These are phyloP conservation scores for Drosophila setifemur DNA, from an alignment of 1,140 invertebrate genomes.

Conservation along the genomic window DNA sequence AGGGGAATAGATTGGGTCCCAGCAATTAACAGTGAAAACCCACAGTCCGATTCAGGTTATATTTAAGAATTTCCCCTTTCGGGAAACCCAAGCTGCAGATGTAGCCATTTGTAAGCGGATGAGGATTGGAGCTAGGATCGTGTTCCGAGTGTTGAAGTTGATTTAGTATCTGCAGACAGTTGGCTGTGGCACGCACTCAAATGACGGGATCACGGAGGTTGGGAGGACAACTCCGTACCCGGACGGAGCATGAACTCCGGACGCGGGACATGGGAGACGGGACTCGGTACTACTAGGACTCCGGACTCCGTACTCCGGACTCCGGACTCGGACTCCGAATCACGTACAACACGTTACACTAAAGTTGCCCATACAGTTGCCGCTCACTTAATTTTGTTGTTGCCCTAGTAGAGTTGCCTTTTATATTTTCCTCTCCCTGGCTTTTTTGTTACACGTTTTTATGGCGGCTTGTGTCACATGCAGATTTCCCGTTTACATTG, in stretches of 20 bases:
- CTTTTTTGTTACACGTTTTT: conserved; percentile 59
- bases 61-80: too few relatives aligned
- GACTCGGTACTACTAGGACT: too few relatives aligned
- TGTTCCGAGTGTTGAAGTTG: conserved; percentile 73
- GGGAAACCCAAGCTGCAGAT: not conserved
- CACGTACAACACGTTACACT: conserved; percentile 70
- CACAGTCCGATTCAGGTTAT: not conserved
- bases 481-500: conserved; percentile 34
- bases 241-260: not conserved
- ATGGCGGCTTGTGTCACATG: conserved; percentile 55
- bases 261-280: not conserved
- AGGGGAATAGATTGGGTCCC: too few relatives aligned
- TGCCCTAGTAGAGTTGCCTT: not conserved
- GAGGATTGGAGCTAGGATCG: too few relatives aligned
- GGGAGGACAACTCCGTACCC: not conserved
- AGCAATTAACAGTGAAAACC: conserved; percentile 8
- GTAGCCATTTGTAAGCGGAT: not conserved
- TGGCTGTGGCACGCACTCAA: conserved; percentile 48
- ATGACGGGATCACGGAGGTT: conserved; percentile 16
- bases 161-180: conserved; percentile 79
- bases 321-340: conserved; percentile 21
- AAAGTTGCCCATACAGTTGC: conserved; percentile 60
- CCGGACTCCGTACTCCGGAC: too few relatives aligned
- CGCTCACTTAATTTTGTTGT: conserved; percentile 60
- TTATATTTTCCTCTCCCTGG: conserved; percentile 11